Conservation (phyloP, 2,888 invertebrate genomes). For the Sinodicranocentrus sp. region DNA sequence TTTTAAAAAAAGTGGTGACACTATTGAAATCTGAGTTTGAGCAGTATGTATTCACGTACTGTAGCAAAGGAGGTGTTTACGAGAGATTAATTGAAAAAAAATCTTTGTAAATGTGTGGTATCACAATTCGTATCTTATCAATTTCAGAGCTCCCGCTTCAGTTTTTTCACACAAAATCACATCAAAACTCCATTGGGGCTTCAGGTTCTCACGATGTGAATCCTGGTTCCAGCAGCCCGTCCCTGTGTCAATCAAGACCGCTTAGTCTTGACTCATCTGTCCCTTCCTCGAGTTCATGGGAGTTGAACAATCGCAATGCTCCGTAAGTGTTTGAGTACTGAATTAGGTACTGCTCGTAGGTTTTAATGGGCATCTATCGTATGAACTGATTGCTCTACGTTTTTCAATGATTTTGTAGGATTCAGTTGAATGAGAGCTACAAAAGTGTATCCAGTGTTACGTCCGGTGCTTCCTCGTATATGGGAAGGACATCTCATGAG, state of each 20-base stretch:
- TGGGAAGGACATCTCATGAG: conserved; percentile 34
- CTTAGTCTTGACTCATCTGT: not conserved
- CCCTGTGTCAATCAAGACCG: not conserved
- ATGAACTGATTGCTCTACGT: no score
- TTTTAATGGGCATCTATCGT: no score
- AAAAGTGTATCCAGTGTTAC: conserved; percentile 53
- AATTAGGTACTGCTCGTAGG: no score
- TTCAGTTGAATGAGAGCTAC: conserved; percentile 52
- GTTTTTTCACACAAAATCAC: not conserved
- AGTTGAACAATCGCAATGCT: not conserved
- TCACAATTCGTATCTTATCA: no score
- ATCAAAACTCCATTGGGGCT: not conserved
- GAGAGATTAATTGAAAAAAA: no score
- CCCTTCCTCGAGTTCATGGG: conserved; percentile 28
- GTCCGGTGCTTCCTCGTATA: conserved; percentile 22
- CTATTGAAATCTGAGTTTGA: no score
- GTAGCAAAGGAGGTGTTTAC: no score
- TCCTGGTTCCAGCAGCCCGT: not conserved
- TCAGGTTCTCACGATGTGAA: not conserved
- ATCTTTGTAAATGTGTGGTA: no score
- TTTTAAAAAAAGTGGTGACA: no score
- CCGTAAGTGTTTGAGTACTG: conserved; percentile 1
- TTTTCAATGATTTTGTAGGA: no score
- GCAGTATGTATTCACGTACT: no score
- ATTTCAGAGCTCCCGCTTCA: conserved; percentile 25